phyloP scores from a whole-genome alignment of 2,113 vertebrate genomes.

The Nothocercus julius region DNA sequence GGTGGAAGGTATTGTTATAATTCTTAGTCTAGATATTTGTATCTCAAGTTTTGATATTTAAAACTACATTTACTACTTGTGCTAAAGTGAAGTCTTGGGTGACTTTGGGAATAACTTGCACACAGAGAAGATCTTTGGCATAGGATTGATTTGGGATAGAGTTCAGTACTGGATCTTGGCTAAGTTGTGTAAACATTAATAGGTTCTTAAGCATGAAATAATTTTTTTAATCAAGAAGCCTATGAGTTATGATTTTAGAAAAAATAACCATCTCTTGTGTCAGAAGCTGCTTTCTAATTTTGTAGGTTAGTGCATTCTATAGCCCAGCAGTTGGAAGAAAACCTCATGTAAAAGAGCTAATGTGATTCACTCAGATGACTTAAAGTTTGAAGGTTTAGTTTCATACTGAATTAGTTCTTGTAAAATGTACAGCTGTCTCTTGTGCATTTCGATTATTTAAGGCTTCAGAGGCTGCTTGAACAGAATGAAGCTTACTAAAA shows the following conservation, averaged over 20 bases:
- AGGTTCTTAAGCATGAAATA: background rate
- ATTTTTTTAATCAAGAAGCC: background rate
- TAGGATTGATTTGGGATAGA: background rate
- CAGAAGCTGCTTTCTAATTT: background rate
- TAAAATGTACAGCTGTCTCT: background rate
- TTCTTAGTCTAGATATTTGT: background rate
- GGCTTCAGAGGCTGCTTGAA: background rate
- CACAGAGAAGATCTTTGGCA: background rate
- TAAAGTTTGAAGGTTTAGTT: background rate
- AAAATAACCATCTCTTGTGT: background rate
- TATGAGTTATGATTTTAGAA: background rate
- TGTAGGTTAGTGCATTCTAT: background rate
- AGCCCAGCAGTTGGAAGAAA: background rate
- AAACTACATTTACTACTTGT: background rate
- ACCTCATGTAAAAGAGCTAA: background rate
- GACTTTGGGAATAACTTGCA: background rate
- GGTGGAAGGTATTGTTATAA: background rate
- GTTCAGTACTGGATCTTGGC: background rate
- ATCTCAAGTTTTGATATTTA: background rate
- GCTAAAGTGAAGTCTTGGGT: background rate
- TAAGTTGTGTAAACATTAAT: background rate
- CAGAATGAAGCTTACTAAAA: background rate
- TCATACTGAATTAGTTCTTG: background rate
- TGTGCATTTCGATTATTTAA: background rate
- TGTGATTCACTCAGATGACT: background rate